Conservation (phyloP, 2,888 invertebrate genomes). For the Hartigia nigra region DNA sequence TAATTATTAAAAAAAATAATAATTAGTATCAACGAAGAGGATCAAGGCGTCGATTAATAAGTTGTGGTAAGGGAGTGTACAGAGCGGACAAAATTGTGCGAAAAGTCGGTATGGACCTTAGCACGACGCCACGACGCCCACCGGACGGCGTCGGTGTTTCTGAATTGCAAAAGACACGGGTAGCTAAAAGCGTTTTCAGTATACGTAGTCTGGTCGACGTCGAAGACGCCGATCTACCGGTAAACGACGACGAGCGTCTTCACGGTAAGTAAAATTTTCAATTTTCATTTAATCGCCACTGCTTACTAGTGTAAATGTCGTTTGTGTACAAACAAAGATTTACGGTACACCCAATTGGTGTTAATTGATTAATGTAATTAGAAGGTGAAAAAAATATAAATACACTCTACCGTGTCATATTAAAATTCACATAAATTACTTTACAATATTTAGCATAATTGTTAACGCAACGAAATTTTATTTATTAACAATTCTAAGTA, state of each 20-base stretch:
- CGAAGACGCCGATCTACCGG: conserved; percentile 61
- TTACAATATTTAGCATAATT: neutral
- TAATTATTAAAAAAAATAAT: neutral
- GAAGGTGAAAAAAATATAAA: neutral
- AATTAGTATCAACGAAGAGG: neutral
- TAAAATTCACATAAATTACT: neutral
- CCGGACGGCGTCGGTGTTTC: conserved; percentile 54
- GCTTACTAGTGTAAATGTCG: neutral
- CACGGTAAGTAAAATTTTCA: conserved; percentile 45
- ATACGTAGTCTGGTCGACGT: conserved; percentile 71
- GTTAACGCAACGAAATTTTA: neutral
- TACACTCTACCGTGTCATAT: neutral
- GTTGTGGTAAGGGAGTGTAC: neutral
- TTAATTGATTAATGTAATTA: neutral
- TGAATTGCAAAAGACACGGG: conserved; percentile 67
- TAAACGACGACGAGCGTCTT: conserved; percentile 38
- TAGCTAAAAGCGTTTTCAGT: conserved; percentile 72
- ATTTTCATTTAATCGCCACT: conserved; percentile 52
- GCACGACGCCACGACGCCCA: conserved; percentile 64
- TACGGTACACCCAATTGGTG: neutral
- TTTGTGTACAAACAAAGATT: neutral
- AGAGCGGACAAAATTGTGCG: neutral
- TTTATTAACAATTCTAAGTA: neutral
- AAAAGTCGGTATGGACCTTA: conserved; percentile 65
- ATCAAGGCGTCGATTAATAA: neutral